Evolutionary conservation across 2,113 vertebrate species (phyloP), one percentile per base, ranked within the genome.

Genomic region (Daboia siamensis): DNA sequence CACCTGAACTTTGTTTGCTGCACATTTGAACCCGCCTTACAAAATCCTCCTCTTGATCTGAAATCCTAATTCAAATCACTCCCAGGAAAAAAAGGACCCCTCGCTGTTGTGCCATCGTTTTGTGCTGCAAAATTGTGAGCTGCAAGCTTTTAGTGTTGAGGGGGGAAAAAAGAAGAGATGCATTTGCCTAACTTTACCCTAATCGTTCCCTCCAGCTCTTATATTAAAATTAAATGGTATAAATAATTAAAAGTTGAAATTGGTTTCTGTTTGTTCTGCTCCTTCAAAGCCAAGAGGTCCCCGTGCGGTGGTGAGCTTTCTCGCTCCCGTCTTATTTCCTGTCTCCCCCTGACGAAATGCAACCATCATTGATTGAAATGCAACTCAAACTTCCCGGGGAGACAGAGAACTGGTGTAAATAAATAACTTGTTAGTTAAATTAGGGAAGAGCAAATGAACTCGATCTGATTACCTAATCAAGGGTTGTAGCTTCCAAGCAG

Each of bases 191-290:
- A 90, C 46, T 46, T 57, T 20, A 0, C 52, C 89, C 23, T 56
- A 0, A 93, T 90, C 17, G 93, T 46, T 64, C 39, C 13, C 23
- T 0, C 0, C 9, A 29, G 48, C 74, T 86, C 87, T 89, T 24
- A 10, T 86, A n/a, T 64, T 89, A 93, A 91, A 93, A 93, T 93
- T 86, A 93, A 93, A 86, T 46, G 69, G 74, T 69, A 91, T 89
- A 91, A 91, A 91, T 93, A 91, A 86, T 89, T 89, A 91, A 93
- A 89, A 91, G 80, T n/a, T 52, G 46, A 86, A 89, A 89, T 55
- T 17, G 33, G 48, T 57, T 91, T 85, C 48, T 52, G 64, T 93
- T 86, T 59, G 91, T 91, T 89, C 33, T 57, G 54, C 91, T 64
- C 46, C 15, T 52, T 91, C 87, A 89, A 86, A 91, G 56, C 86